Base-by-base conservation (phyloP, 1,140 invertebrate genomes). In the Scaptomyza pallida region DNA sequence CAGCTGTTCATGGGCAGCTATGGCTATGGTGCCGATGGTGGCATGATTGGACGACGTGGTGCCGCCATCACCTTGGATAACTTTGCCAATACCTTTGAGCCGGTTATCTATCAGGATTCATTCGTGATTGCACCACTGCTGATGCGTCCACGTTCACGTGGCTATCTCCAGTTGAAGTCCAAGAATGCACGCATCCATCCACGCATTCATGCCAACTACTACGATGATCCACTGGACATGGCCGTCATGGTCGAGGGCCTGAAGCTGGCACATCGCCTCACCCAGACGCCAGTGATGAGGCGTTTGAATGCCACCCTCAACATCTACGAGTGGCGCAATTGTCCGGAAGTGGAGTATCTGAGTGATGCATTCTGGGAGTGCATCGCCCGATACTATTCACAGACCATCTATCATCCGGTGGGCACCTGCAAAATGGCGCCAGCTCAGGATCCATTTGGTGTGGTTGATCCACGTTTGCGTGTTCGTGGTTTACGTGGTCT, bases 161-260 rank as follows among this genome's bases (percentile, higher is more conserved):
- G 97, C 5, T 93, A 92, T 43, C 91, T 98, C 1, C 92, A 93
- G 60, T 80, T 98, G 0, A 91, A 85, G 40, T 94, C 94, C n/a
- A 89, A 91, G 0, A 93, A 97, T 88, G 95, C 96, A 0, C 90
- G 92, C 15, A 92, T 94, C 0, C 93, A 95, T 75, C 97, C 97
- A 0, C 88, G 94, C 5, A 97, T 98, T 33, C 95, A 95, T 89
- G 95, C 97, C 0, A 96, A 96, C 80, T 98, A 97, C 89, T 95
- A 95, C 45, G 90, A 93, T 0, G 92, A 96, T 91, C 94, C 94
- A 0, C 89, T 93, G 8, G 96, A 97, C 78, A 89, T 96, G 9
- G 93, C 94, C 75, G 91, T 94, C 43, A 90, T 97, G 90, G 94
- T 96, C 90, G 95, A 96, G 91, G 96, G 95, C 0, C 94, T 94